Conservation (phyloP, 2,797 vertebrate species). For the Malacoraja senta region DNA sequence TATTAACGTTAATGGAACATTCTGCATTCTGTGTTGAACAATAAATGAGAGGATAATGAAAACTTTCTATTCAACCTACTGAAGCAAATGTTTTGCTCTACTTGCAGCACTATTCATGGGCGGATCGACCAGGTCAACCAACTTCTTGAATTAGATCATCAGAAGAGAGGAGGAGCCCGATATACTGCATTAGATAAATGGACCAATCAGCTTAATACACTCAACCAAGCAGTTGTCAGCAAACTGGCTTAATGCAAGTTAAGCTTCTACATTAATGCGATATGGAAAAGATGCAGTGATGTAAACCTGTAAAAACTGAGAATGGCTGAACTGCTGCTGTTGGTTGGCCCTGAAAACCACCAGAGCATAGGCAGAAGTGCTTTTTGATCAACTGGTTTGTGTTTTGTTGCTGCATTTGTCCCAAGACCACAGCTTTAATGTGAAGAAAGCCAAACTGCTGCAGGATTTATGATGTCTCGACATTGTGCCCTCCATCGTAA, state of each 20-base stretch:
- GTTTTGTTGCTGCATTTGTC: constrained; percentile 79
- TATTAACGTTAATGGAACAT: not conserved
- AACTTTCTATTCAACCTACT: not conserved
- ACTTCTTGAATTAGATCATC: constrained; percentile 96
- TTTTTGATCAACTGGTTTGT: constrained; percentile 77
- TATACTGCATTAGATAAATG: constrained; percentile 99
- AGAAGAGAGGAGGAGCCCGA: constrained; percentile 95
- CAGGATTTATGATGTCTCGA: constrained; percentile 70
- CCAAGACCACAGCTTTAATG: constrained; percentile 77
- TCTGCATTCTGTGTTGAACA: not conserved
- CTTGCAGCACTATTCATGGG: constrained; percentile 88
- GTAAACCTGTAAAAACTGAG: constrained; percentile 70
- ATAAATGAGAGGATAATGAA: not conserved
- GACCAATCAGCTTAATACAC: constrained; percentile 98
- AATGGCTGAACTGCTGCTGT: constrained; percentile 73
- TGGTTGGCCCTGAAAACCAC: constrained; percentile 69
- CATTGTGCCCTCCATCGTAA: constrained; percentile 65
- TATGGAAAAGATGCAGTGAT: constrained; percentile 66
- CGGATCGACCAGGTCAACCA: constrained; percentile 99
- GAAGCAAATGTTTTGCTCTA: constrained; percentile 40
- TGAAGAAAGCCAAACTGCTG: constrained; percentile 73
- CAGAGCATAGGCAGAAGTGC: constrained; percentile 70
- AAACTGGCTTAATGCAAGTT: constrained; percentile 86
- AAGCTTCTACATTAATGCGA: constrained; percentile 62
- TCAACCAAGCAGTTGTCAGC: constrained; percentile 97